These are phyloP conservation scores for Nycticebus coucang DNA, from an alignment of 2,113 vertebrate species.

Conservation along the genomic window DNA sequence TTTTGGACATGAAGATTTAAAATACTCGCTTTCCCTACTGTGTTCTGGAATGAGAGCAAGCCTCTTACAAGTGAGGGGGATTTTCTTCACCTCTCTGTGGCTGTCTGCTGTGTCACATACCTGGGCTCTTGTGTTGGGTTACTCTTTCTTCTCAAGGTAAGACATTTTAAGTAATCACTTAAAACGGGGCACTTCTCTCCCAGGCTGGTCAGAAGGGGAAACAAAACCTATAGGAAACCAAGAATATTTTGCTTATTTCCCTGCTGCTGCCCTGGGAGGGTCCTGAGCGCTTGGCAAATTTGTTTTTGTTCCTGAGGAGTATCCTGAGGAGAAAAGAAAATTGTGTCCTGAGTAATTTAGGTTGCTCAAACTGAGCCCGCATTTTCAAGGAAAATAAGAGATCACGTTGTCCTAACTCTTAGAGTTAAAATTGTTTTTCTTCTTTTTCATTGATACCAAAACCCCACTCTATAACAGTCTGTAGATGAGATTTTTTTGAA, in stretches of 20 bases:
- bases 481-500: slow-evolving; percentile 8
- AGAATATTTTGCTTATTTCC: slow-evolving; percentile 8
- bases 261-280: not conserved
- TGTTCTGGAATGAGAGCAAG: slow-evolving; percentile 7
- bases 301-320: slow-evolving; percentile 17
- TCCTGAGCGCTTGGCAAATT: not conserved
- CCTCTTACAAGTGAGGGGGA: not conserved
- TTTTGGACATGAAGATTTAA: not conserved
- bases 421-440: slow-evolving; percentile 41
- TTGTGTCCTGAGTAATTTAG: slow-evolving; percentile 34
- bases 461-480: not conserved
- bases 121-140: not conserved
- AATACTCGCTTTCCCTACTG: not conserved
- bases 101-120: not conserved
- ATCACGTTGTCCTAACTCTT: slow-evolving; percentile 15
- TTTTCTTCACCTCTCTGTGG: not conserved
- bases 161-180: not conserved
- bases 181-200: not conserved
- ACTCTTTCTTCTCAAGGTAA: not conserved
- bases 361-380: slow-evolving; percentile 30
- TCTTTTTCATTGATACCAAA: not conserved
- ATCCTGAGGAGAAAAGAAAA: slow-evolving; percentile 48
- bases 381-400: slow-evolving; percentile 60
- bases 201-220: not conserved
- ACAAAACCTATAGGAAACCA: not conserved